Base-by-base conservation (phyloP, 2,888 invertebrate genomes). In the Diarsia brunnea region DNA sequence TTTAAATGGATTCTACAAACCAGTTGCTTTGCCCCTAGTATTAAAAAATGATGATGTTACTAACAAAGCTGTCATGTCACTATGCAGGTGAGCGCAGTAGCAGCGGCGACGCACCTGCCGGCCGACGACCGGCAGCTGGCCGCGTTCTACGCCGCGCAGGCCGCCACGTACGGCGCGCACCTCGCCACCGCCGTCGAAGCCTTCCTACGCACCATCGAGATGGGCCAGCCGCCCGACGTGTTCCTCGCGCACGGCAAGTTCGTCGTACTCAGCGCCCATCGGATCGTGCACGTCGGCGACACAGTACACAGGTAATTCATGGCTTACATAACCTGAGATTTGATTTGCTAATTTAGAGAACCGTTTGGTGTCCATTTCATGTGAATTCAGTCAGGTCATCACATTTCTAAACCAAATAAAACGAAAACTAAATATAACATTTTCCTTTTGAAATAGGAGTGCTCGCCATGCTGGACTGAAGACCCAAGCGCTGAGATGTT, bases 171-270 rank as follows among this genome's bases (percentile, higher is more conserved):
- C 93, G 98, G 98, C 89, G 98, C 98, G 38, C 98, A 98, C 92
- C 97, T 99, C 66, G 98, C 98, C 81, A 98, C 98, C 86, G 98
- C 99, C 24, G 99, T 99, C 75, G 99, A 99, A 90, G 98, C 98
- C 0, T 99, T 99, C 95, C 97, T 99, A 66, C 97, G 98, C 89
- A 98, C 99, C 10, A 98, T 99, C 60, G 99, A 99, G 90, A 98
- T 98, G 94, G 99, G 99, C 90, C 98, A 99, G 92, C 99, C 99
- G 58, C 99, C 99, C 0, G 98, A 98, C 94, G 98, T 98, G 82
- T 99, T 99, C 94, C 98, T 99, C 70, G 98, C 99, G 21, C 98
- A 99, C 92, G 98, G 99, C 71, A 99, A 99, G 94, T 99, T 99
- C 94, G 99, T 99, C 16, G 98, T 99, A 53, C 97, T 99, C 68